phyloP scores from a whole-genome alignment of 2,113 vertebrate species.

The Hemibagrus wyckioides region DNA sequence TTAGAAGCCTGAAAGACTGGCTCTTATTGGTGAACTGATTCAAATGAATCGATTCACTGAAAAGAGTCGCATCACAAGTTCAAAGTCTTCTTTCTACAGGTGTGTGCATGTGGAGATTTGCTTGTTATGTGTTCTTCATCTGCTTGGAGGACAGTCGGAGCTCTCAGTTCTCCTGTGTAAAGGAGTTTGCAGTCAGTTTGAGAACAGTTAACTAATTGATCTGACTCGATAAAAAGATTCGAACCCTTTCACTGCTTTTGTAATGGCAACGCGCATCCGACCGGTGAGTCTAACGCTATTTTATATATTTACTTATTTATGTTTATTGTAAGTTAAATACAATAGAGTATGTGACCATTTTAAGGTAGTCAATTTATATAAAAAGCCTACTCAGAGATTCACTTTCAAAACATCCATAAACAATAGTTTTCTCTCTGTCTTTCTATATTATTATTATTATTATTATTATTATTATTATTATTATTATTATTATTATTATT shows the following conservation, averaged over 20 bases:
- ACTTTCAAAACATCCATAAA: background rate
- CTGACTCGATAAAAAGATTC: background rate
- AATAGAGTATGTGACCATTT: background rate
- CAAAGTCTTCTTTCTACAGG: background rate
- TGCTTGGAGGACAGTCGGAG: background rate
- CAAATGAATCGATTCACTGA: background rate
- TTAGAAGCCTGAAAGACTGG: background rate
- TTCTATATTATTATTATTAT: background rate
- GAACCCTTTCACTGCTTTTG: background rate
- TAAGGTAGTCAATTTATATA: background rate
- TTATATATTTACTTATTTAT: background rate
- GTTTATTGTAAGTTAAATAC: background rate
- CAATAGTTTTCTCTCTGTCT: background rate
- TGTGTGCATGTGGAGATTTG: background rate
- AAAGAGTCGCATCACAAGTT: background rate
- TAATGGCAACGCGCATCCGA: slow-evolving; percentile 74
- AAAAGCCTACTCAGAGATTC: background rate
- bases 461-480: no score
- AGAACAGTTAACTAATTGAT: background rate
- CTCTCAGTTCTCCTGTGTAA: background rate
- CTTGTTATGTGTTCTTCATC: background rate
- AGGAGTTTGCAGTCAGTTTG: background rate
- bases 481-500: background rate
- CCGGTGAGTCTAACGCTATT: slow-evolving; percentile 67
- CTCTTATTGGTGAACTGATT: no score